Percentiles rank a stretch among this genome's conserved stretches.
Evolutionary conservation across 2,888 invertebrate species (phyloP).

Genomic region (Tineola bisselliella): DNA sequence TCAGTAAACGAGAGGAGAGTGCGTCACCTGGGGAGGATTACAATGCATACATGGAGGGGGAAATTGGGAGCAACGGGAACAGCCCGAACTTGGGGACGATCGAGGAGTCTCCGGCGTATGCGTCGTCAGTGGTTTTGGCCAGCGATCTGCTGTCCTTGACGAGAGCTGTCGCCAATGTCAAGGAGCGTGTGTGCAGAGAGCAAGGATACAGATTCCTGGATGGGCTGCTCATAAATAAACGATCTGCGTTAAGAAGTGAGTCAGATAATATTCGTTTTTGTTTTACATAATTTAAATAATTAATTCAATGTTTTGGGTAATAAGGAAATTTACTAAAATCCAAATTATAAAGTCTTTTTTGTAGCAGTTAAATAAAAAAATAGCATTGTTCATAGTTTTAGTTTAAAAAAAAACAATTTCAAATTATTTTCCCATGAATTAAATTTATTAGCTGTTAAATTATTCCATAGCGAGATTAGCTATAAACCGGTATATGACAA

Average conservation of each 20-base stretch:
- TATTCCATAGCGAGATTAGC: too few relatives aligned
- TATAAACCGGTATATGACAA: too few relatives aligned
- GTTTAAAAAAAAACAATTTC: too few relatives aligned
- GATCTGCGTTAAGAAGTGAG: slow-evolving; percentile 70
- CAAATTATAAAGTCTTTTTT: too few relatives aligned
- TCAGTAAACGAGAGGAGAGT: background rate
- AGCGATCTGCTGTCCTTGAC: slow-evolving; percentile 59
- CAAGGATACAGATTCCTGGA: slow-evolving; percentile 59
- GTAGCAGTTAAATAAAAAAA: too few relatives aligned
- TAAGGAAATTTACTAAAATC: too few relatives aligned
- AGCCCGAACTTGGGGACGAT: slow-evolving; percentile 32
- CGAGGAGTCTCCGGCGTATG: slow-evolving; percentile 57
- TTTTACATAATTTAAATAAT: too few relatives aligned
- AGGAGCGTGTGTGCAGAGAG: slow-evolving; percentile 53
- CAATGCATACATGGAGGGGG: slow-evolving; percentile 28
- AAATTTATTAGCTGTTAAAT: too few relatives aligned
- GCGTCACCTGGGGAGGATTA: slow-evolving; percentile 19
- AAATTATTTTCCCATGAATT: too few relatives aligned
- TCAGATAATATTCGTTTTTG: slow-evolving; percentile 18
- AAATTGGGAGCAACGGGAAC: slow-evolving; percentile 19
- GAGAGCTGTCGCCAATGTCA: slow-evolving; percentile 54
- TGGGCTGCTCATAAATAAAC: slow-evolving; percentile 55
- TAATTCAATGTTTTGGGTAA: too few relatives aligned
- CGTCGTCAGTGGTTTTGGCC: slow-evolving; percentile 55
- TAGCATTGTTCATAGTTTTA: too few relatives aligned